Conservation (phyloP, 2,888 invertebrate genomes). For the Agonum fuliginosum region DNA sequence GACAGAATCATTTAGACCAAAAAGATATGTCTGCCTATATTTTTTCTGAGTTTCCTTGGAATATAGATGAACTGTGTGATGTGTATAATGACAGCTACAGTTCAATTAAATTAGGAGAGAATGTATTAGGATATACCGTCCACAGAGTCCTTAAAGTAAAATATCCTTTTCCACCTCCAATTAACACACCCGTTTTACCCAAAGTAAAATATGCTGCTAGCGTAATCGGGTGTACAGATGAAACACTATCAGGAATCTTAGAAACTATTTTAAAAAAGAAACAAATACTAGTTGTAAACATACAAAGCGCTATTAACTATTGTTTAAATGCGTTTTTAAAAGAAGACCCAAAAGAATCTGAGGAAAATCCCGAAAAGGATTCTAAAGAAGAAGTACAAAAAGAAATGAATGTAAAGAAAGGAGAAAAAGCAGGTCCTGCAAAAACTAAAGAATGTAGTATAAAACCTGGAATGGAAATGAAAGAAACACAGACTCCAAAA, state of each 20-base stretch:
- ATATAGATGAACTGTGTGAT: conserved; percentile 72
- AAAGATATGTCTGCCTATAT: conserved; percentile 77
- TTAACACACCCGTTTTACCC: conserved; percentile 67
- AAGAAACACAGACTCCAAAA: conserved; percentile 79
- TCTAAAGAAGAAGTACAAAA: conserved; percentile 67
- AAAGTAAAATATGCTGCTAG: conserved; percentile 67
- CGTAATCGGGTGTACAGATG: conserved; percentile 67
- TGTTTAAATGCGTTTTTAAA: conserved; percentile 75
- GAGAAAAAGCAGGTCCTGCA: conserved; percentile 63
- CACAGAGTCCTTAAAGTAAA: conserved; percentile 68
- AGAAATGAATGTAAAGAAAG: conserved; percentile 63
- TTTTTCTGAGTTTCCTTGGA: conserved; percentile 75
- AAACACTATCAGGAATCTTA: conserved; percentile 65
- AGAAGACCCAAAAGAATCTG: conserved; percentile 74
- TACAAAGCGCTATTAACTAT: conserved; percentile 75
- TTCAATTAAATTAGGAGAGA: conserved; percentile 65
- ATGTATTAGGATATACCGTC: conserved; percentile 69
- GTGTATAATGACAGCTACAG: conserved; percentile 73
- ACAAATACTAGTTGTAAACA: conserved; percentile 66
- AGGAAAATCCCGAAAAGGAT: conserved; percentile 72
- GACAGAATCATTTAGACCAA: conserved; percentile 76
- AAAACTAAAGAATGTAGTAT: conserved; percentile 56
- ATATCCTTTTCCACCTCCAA: conserved; percentile 67
- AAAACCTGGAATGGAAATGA: conserved; percentile 65
- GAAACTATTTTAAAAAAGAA: conserved; percentile 67